Evolutionary conservation across 2,797 vertebrate genomes (phyloP), one percentile per base, ranked within the genome.

Genomic region (Gymnocypris eckloni): DNA sequence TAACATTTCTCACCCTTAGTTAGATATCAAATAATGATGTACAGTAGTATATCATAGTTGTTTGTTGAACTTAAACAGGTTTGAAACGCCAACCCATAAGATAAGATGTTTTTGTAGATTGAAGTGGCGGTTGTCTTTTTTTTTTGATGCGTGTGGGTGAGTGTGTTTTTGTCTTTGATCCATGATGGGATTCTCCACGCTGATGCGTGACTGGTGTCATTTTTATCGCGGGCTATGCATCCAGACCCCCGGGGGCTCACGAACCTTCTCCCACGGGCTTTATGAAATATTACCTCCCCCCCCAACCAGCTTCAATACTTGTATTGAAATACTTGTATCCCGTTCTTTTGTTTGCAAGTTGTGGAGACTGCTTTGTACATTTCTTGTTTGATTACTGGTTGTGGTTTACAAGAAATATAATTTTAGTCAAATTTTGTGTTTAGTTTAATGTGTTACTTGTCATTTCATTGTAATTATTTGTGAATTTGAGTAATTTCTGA

Each of bases 121-220:
- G 15, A 79, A 79, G 56, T 20, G 25, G 73, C 8, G 52, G 13
- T 41, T 37, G 64, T 83, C 22, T 82, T 64, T 73, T 18, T 28
- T 43, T 41, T 66, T 66, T 54, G 18, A 50, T 54, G 25, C 28
- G 25, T 78, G 61, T 71, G 78, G 67, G 73, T 43, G 71, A n/a
- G 80, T 80, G 28, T 72, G 67, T 86, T 64, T 66, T 73, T 67
- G 66, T 86, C 85, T 86, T 76, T 28, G 72, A 80, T 56, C 52
- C 50, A 43, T 33, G 22, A 20, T 33, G 77, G 83, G 79, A 82
- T 82, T 70, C 25, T 80, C n/a, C 79, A 82, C 33, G 39, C 28
- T 83, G 81, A 79, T 69, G 81, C 77, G 61, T 86, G 84, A 79
- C 59, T 64, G 78, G 77, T 83, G 81, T 86, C 86, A 83, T 80